Conservation (phyloP, 1,140 invertebrate genomes). For the Cyclargus thomasi region DNA sequence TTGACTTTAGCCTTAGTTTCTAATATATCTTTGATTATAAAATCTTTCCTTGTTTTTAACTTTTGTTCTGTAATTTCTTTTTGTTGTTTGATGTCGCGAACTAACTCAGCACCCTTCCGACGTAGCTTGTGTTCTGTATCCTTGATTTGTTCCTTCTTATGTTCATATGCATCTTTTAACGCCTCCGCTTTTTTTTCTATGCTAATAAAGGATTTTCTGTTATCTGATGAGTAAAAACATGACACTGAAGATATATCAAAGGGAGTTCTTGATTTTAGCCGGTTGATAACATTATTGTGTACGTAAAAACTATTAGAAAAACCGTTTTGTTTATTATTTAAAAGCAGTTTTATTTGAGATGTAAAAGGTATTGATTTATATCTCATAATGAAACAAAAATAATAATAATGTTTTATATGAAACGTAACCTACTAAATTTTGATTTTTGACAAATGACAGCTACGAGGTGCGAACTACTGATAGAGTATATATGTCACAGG, state of each 20-base stretch:
- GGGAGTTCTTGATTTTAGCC: conserved; percentile 27
- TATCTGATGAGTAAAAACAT: conserved; percentile 56
- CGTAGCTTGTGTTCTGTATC: conserved; percentile 76
- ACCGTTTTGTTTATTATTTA: conserved; percentile 24
- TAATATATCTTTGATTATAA: conserved; percentile 80
- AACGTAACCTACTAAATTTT: background rate
- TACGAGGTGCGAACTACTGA: no score
- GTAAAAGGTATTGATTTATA: conserved; percentile 38
- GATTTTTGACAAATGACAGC: background rate
- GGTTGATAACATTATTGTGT: conserved; percentile 33
- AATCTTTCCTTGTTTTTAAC: conserved; percentile 77
- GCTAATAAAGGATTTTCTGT: conserved; percentile 59
- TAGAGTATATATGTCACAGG: no score
- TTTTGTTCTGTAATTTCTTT: conserved; percentile 67
- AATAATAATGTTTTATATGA: background rate
- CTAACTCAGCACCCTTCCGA: conserved; percentile 71
- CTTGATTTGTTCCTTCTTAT: conserved; percentile 76
- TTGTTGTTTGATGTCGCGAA: conserved; percentile 77
- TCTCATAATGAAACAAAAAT: conserved; percentile 39
- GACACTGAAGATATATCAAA: conserved; percentile 37
- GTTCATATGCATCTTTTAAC: conserved; percentile 75
- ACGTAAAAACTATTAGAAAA: conserved; percentile 31
- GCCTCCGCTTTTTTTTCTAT: conserved; percentile 68
- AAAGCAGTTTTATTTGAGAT: conserved; percentile 39
- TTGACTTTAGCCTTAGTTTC: conserved; percentile 80